phyloP scores from a whole-genome alignment of 2,113 vertebrate species.

The human region GRCh38 chr3:61848001-61848500 shows the following conservation, averaged over 20 bases:
- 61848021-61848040: constrained; percentile 59
- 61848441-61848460: background rate
- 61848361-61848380: background rate
- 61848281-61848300: constrained; percentile 33
- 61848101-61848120: background rate
- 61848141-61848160: constrained; percentile 23
- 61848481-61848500: constrained; percentile 69
- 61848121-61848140: background rate
- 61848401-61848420: background rate
- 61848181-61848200: constrained; percentile 53
- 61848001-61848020: background rate
- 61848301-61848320: background rate
- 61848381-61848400: background rate
- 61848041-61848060: constrained; percentile 30
- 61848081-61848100: background rate
- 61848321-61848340: background rate
- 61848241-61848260: background rate
- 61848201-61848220: constrained; percentile 36
- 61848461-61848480: background rate
- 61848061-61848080: background rate
- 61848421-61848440: background rate
- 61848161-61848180: constrained; percentile 40
- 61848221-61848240: constrained; percentile 5
- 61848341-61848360: background rate
- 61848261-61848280: constrained; percentile 52